Evolutionary conservation across 2,888 invertebrate species (phyloP), one percentile per base, ranked within the genome.

Genomic region (Apamea monoglypha): DNA sequence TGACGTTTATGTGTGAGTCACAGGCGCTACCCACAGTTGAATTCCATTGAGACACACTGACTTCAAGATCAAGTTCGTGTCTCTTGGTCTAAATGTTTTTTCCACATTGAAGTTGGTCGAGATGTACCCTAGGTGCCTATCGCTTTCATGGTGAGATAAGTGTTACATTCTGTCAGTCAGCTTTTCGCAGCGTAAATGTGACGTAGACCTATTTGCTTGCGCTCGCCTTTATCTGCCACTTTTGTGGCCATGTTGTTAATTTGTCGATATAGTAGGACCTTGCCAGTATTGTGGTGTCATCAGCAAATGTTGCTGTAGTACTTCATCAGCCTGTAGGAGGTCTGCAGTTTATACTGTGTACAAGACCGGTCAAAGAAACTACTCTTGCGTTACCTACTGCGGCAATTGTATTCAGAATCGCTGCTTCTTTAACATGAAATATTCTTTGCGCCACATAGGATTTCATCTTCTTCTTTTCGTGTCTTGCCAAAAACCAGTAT

Each of bases 271-370:
- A 16, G 67, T 67, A 67, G 40, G 67, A 40, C n/a, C 1, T 66
- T 36, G 25, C 36, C 36, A 25, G 25, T 14, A 66, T 66, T 66
- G 14, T 7, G 36, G 29, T 7, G 32, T 50, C 32, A 50, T 50
- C 14, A 69, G 14, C 69, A 50, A n/a, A 67, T n/a, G 10, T 10
- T 18, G 32, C 50, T 25, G 16, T 50, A 44, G 44, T 68, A 44
- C 40, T 10, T n/a, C 36, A 66, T 36, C 25, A 36, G 29, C 29
- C 47, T 69, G 47, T 29, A 18, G n/a, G 44, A 29, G 32, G 25
- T 70, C 25, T 70, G 21, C 50, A 69, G 69, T 21, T 3, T 29
- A 69, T 69, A 69, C 12, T 69, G 32, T 50, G 69, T 32, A 69
- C 50, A 50, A 69, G 16, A 70, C 32, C 8, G 16, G 32, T 25